phyloP scores from a whole-genome alignment of 2,888 invertebrate genomes.

The Idaea straminata region DNA sequence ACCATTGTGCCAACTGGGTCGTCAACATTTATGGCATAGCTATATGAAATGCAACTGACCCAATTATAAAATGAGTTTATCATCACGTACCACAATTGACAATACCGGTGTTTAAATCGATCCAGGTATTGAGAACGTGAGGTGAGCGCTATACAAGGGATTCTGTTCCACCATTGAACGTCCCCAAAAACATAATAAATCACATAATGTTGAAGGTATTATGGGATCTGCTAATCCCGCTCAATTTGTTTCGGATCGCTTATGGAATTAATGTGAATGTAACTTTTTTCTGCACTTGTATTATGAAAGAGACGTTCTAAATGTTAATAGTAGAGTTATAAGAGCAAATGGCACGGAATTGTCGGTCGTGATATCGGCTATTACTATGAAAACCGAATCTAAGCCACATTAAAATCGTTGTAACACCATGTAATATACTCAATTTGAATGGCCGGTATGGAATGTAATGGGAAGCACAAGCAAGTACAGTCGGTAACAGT shows the following conservation, averaged over 20 bases:
- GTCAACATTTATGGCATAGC: slow-evolving; percentile 14
- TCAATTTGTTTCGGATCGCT: slow-evolving; percentile 32
- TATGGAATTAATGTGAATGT: slow-evolving; percentile 19
- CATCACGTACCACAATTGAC: slow-evolving; percentile 25
- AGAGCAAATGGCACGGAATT: too few species aligned
- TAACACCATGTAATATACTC: too few species aligned
- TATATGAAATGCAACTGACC: slow-evolving; percentile 18
- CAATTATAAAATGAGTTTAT: slow-evolving; percentile 24
- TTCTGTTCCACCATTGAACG: slow-evolving; percentile 34
- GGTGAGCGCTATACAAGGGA: slow-evolving; percentile 37
- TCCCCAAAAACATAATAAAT: slow-evolving; percentile 39
- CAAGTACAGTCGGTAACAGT: too few species aligned
- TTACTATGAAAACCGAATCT: too few species aligned
- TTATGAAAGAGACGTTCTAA: not conserved
- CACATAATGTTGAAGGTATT: slow-evolving; percentile 37
- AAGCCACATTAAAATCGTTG: too few species aligned
- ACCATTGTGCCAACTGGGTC: too few species aligned
- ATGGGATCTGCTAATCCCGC: slow-evolving; percentile 19
- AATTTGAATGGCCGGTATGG: too few species aligned
- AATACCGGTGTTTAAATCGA: slow-evolving; percentile 30
- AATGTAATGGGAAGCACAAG: too few species aligned
- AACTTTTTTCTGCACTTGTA: not conserved
- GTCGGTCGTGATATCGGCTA: too few species aligned
- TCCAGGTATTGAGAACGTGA: slow-evolving; percentile 49
- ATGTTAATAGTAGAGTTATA: too few species aligned